Percentiles rank a stretch among this genome's conserved stretches.
These are phyloP conservation scores for Kryptolebias marmoratus DNA, from an alignment of 2,113 vertebrate genomes.

Conservation along the genomic window DNA sequence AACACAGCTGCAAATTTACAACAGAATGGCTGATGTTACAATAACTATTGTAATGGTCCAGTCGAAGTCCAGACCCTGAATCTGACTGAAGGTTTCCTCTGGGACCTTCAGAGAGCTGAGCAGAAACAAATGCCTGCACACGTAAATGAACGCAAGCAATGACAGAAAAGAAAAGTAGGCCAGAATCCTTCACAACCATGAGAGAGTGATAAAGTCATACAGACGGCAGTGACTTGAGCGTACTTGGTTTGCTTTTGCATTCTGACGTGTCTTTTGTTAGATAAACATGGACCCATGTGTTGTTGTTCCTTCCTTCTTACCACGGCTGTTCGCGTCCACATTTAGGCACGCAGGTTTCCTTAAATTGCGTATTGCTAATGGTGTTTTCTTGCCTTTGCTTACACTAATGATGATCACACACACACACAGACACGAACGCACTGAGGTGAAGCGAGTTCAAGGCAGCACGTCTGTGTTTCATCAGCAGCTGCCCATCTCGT, in stretches of 20 bases:
- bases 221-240: too few relatives aligned
- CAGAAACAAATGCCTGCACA: too few relatives aligned
- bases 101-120: too few relatives aligned
- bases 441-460: constrained; percentile 36
- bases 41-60: too few relatives aligned
- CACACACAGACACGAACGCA: neutral
- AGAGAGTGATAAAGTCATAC: too few relatives aligned
- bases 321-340: neutral
- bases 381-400: neutral
- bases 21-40: too few relatives aligned
- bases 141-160: neutral
- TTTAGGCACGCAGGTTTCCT: neutral
- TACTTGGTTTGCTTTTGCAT: neutral
- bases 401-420: constrained; percentile 7
- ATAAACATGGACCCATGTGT: too few relatives aligned
- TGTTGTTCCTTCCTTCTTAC: neutral
- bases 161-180: neutral
- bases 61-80: too few relatives aligned
- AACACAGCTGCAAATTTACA: too few relatives aligned
- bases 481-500: constrained; percentile 46
- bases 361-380: constrained; percentile 5
- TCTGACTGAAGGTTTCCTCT: too few relatives aligned
- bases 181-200: neutral
- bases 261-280: neutral
- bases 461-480: constrained; percentile 47